phyloP scores from a whole-genome alignment of 2,797 vertebrate species.

The Crocidura indochinensis region DNA sequence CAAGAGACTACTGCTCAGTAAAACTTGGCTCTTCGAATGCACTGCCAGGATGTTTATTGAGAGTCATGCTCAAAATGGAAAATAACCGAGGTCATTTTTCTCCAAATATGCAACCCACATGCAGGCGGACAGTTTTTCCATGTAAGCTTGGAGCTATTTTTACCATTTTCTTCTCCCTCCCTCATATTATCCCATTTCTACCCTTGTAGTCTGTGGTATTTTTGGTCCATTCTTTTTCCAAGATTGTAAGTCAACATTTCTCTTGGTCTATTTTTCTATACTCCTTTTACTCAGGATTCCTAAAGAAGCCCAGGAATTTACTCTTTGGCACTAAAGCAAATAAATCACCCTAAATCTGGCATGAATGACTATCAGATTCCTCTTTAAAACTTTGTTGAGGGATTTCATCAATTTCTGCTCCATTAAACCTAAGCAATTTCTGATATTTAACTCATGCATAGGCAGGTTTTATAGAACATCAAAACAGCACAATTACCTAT shows the following conservation, averaged over 20 bases:
- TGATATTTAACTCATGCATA: slow-evolving; percentile 10
- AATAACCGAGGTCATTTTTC: background rate
- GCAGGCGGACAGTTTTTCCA: background rate
- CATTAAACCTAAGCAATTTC: slow-evolving; percentile 47
- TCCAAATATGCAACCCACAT: background rate
- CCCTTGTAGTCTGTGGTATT: background rate
- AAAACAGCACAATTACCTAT: background rate
- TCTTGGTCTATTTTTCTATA: slow-evolving; percentile 8
- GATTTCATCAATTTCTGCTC: slow-evolving; percentile 28
- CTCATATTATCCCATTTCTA: background rate
- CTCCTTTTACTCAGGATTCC: slow-evolving; percentile 50
- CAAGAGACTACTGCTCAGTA: background rate
- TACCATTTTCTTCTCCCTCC: too few relatives aligned
- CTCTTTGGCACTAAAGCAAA: slow-evolving; percentile 27
- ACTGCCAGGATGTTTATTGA: slow-evolving; percentile 11
- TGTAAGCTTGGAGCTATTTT: slow-evolving; percentile 3
- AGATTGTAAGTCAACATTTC: background rate
- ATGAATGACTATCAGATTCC: background rate
- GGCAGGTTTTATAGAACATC: slow-evolving; percentile 39
- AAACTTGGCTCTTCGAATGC: slow-evolving; percentile 34
- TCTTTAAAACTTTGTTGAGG: slow-evolving; percentile 16
- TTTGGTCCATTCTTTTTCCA: background rate
- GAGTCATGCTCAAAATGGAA: slow-evolving; percentile 62
- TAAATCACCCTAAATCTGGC: slow-evolving; percentile 28
- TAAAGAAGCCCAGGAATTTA: slow-evolving; percentile 58